A percentile compares a stretch with the other conserved stretches of the same genome.
Evolutionary conservation across 2,113 vertebrate genomes (phyloP).

Genomic region (Osmerus eperlanus): DNA sequence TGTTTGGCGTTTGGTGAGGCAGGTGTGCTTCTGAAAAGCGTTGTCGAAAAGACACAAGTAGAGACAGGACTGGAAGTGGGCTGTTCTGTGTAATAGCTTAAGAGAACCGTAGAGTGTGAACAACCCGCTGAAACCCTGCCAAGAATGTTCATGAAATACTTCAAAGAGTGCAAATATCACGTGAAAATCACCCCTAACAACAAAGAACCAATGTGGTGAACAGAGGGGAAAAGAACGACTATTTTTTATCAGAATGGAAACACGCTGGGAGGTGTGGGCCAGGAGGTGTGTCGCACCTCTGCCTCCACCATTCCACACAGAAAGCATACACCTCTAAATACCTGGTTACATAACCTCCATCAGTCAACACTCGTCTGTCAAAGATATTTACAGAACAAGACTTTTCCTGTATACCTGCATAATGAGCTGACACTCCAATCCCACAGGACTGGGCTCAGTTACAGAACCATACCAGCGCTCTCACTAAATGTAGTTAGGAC

Average conservation of each 20-base stretch:
- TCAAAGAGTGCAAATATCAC: too few relatives aligned
- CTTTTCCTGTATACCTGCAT: conserved; percentile 3
- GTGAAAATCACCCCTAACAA: too few relatives aligned
- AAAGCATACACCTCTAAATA: too few relatives aligned
- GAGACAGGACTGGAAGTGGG: not conserved
- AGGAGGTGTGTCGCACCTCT: not conserved
- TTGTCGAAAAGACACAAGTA: not conserved
- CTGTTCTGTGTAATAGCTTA: too few relatives aligned
- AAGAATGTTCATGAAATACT: too few relatives aligned
- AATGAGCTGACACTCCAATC: conserved; percentile 5
- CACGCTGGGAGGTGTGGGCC: not conserved
- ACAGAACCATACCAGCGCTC: conserved; percentile 12
- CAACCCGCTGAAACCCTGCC: too few relatives aligned
- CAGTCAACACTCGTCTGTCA: not conserved
- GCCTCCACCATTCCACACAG: too few relatives aligned
- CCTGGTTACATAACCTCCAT: not conserved
- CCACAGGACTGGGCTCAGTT: conserved; percentile 12
- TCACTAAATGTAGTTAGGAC: conserved; percentile 14
- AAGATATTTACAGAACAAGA: conserved; percentile 1
- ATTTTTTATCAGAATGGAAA: not conserved
- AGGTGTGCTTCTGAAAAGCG: not conserved
- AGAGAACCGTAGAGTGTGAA: too few relatives aligned
- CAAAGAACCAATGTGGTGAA: too few relatives aligned
- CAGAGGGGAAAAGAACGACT: too few relatives aligned
- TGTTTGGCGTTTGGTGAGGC: not conserved